phyloP scores from a whole-genome alignment of 2,888 invertebrate genomes.

The Ametastegia equiseti region DNA sequence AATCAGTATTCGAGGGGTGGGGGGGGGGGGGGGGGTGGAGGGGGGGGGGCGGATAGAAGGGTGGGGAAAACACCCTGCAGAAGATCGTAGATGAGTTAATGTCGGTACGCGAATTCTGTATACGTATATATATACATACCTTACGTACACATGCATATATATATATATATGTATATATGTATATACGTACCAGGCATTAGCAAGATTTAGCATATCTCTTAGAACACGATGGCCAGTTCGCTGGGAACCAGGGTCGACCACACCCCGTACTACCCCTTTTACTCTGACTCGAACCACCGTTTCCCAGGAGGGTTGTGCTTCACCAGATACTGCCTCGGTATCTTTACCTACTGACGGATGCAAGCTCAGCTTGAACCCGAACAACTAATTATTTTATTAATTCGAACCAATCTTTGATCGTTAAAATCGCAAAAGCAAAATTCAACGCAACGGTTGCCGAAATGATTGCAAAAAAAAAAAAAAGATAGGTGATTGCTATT shows the following conservation, averaged over 20 bases:
- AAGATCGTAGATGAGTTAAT: conserved; percentile 31
- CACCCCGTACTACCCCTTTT: conserved; percentile 24
- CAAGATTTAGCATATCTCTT: conserved; percentile 46
- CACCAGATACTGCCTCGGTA: conserved; percentile 19
- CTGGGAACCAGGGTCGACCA: conserved; percentile 27
- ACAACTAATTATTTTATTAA: no score
- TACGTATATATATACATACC: not conserved
- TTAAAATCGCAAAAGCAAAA: no score
- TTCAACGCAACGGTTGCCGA: no score
- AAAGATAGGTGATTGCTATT: no score
- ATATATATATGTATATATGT: not conserved
- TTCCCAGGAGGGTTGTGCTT: conserved; percentile 27
- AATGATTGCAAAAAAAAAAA: no score
- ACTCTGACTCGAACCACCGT: conserved; percentile 9
- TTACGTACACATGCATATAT: not conserved
- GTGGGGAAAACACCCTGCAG: not conserved
- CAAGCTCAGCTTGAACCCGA: not conserved
- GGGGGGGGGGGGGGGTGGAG: no score
- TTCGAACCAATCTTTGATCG: no score
- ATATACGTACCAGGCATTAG: conserved; percentile 28
- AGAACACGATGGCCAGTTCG: conserved; percentile 39
- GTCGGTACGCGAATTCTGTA: not conserved
- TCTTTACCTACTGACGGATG: conserved; percentile 5
- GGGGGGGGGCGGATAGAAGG: no score
- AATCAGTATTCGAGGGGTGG: conserved; percentile 38